Evolutionary conservation across 2,888 invertebrate species (phyloP).

Genomic region (Chromoteleia sp.): DNA sequence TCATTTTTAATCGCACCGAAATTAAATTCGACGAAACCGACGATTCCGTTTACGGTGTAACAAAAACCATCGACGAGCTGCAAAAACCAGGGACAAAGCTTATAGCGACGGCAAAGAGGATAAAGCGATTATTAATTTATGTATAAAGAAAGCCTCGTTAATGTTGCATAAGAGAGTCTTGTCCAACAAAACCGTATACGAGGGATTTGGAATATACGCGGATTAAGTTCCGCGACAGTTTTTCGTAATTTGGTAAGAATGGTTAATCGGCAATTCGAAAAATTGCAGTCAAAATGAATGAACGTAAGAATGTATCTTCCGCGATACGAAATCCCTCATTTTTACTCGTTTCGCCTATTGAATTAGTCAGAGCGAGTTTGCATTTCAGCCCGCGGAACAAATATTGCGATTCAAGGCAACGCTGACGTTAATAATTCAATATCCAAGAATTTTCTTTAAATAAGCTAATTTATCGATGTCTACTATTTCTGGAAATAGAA

Average conservation of each 20-base stretch:
- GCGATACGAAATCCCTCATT: background rate
- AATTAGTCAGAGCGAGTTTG: slow-evolving; percentile 19
- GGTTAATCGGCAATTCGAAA: background rate
- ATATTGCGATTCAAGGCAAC: slow-evolving; percentile 45
- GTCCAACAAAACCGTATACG: slow-evolving; percentile 20
- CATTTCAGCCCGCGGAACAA: slow-evolving; percentile 30
- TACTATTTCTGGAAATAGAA: slow-evolving; percentile 53
- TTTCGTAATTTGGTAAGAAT: slow-evolving; percentile 9
- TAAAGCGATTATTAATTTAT: slow-evolving; percentile 48
- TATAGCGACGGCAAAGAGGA: slow-evolving; percentile 41
- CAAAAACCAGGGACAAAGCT: slow-evolving; percentile 16
- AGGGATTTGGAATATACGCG: slow-evolving; percentile 1
- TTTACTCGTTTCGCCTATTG: slow-evolving; percentile 10
- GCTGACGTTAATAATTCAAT: slow-evolving; percentile 48
- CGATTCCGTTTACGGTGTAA: slow-evolving; percentile 14
- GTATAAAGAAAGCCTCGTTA: slow-evolving; percentile 46
- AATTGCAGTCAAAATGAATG: background rate
- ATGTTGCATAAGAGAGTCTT: slow-evolving; percentile 9
- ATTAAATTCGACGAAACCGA: slow-evolving; percentile 6
- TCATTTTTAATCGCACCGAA: no score
- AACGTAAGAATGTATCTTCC: background rate
- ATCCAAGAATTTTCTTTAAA: slow-evolving; percentile 50
- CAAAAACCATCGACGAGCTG: slow-evolving; percentile 30
- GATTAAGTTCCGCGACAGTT: slow-evolving; percentile 3
- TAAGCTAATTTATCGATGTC: slow-evolving; percentile 61